These are phyloP conservation scores for Aleadryas rufinucha DNA, from an alignment of 2,113 vertebrate genomes.

Conservation along the genomic window DNA sequence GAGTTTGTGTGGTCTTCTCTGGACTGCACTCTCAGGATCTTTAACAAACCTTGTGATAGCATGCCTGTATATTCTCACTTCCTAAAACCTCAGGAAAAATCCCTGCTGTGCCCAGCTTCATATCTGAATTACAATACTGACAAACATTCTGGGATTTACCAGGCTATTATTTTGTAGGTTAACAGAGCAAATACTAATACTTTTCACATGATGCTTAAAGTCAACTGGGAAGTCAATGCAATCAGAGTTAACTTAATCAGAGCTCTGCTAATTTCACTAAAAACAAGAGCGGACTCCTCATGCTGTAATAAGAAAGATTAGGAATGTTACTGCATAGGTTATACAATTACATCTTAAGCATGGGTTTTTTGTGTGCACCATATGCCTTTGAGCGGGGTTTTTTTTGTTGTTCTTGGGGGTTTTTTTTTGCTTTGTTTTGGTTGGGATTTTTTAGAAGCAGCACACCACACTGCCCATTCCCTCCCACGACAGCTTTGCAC, in stretches of 20 bases:
- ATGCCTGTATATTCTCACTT: not conserved
- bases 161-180: not conserved
- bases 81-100: not conserved
- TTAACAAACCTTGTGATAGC: not conserved
- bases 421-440: not conserved
- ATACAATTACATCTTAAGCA: not conserved
- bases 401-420: not conserved
- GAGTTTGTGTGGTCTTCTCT: conserved; percentile 9
- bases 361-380: accelerated
- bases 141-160: not conserved
- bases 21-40: not conserved
- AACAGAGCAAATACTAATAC: not conserved
- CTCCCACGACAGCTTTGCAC: accelerated
- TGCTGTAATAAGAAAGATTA: not conserved
- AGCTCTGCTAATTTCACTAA: not conserved
- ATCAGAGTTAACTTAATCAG: not conserved
- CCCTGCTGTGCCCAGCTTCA: not conserved
- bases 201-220: not conserved
- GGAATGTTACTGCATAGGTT: not conserved
- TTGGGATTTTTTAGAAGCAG: not conserved
- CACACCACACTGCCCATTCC: not conserved
- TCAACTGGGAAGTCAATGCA: not conserved
- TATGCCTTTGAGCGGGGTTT: accelerated
- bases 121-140: not conserved
- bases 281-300: not conserved